Evolutionary conservation across 1,140 invertebrate genomes (phyloP).

Genomic region (Hyphantria cunea): DNA sequence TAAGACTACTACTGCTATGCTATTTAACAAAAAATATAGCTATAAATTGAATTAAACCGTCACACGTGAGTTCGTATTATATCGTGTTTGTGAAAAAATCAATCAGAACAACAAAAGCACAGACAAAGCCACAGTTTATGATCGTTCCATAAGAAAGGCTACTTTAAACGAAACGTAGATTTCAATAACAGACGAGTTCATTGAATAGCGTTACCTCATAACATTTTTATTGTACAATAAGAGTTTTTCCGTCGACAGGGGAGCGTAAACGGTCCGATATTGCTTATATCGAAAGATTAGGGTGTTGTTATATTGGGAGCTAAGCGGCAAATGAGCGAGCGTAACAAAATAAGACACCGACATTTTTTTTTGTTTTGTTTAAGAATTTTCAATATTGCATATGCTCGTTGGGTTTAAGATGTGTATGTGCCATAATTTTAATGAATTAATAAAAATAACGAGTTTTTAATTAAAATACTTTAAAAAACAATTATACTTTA

Average conservation of each 20-base stretch:
- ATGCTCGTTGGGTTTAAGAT: too few species aligned
- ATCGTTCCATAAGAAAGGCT: constrained; percentile 60
- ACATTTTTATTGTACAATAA: constrained; percentile 79
- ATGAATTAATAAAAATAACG: too few species aligned
- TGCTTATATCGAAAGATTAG: constrained; percentile 48
- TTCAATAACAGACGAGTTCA: constrained; percentile 73
- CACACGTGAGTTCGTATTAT: constrained; percentile 8
- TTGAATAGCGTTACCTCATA: constrained; percentile 77
- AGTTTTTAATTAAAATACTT: too few species aligned
- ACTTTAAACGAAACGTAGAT: constrained; percentile 67
- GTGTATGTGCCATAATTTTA: too few species aligned
- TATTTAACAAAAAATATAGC: too few species aligned
- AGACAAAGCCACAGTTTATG: constrained; percentile 55
- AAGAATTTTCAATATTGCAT: neutral
- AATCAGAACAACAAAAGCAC: constrained; percentile 65
- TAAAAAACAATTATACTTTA: too few species aligned
- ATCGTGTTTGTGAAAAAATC: constrained; percentile 38
- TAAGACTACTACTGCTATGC: too few species aligned
- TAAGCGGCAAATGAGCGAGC: constrained; percentile 15
- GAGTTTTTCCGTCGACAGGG: constrained; percentile 58
- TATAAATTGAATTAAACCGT: too few species aligned
- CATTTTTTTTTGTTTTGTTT: too few species aligned
- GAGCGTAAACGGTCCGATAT: constrained; percentile 55
- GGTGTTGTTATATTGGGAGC: constrained; percentile 9
- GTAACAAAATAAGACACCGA: neutral